Percentiles rank a stretch among this genome's conserved stretches.
Evolutionary conservation across 2,888 invertebrate genomes (phyloP).

Genomic region (Hesperia comma): DNA sequence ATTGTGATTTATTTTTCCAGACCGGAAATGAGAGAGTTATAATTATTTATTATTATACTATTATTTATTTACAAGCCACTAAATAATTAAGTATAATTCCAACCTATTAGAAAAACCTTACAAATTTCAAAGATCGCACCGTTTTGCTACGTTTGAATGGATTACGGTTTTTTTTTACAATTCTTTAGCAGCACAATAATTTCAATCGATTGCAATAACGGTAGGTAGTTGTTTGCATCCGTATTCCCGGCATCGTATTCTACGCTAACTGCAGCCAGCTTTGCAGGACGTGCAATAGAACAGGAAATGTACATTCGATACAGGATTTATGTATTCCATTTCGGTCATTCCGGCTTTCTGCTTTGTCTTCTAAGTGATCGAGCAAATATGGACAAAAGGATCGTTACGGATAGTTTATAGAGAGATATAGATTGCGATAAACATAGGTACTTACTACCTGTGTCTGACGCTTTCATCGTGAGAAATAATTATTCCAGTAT

Average conservation of each 20-base stretch:
- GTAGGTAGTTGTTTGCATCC: not conserved
- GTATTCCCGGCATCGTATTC: conserved; percentile 2
- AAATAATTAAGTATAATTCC: too few species aligned
- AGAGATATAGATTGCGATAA: not conserved
- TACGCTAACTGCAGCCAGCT: conserved; percentile 6
- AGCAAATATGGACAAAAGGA: conserved; percentile 3
- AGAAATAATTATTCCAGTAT: too few species aligned
- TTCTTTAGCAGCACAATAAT: not conserved
- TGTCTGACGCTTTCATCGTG: not conserved
- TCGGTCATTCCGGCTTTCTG: conserved; percentile 17
- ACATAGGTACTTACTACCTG: too few species aligned
- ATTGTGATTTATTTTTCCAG: too few species aligned
- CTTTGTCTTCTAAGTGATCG: conserved; percentile 21
- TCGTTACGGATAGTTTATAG: not conserved
- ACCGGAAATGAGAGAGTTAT: too few species aligned
- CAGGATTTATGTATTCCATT: conserved; percentile 25
- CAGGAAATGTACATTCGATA: conserved; percentile 18
- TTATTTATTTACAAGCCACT: too few species aligned
- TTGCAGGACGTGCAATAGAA: conserved; percentile 16
- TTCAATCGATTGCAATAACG: not conserved
- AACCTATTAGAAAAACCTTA: too few species aligned
- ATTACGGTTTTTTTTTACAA: too few species aligned
- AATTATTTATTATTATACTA: too few species aligned
- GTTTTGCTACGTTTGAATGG: too few species aligned
- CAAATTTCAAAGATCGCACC: too few species aligned